phyloP scores from a whole-genome alignment of 2,113 vertebrate genomes.

The Saiga tatarica region DNA sequence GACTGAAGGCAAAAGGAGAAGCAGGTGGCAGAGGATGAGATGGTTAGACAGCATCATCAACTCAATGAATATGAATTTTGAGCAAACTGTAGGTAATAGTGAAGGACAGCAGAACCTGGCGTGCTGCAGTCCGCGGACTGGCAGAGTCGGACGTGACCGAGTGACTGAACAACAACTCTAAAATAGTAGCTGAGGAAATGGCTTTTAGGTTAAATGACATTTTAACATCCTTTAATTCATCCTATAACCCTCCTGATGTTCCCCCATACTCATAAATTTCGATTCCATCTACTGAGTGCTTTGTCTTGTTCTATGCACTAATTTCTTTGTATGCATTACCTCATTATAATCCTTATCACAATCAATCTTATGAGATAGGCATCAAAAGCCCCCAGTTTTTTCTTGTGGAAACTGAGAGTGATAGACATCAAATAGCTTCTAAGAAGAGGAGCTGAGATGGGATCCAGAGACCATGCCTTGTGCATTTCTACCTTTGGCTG shows the following conservation, averaged over 20 bases:
- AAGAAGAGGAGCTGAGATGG: not conserved
- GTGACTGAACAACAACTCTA: not conserved
- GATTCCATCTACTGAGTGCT: not conserved
- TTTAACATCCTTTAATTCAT: not conserved
- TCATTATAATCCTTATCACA: not conserved
- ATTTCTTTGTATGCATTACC: not conserved
- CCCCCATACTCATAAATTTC: not conserved
- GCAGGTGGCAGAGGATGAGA: not conserved
- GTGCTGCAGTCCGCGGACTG: not conserved
- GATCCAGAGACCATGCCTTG: not conserved
- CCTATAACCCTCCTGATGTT: not conserved
- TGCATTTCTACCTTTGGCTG: not conserved
- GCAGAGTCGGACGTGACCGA: accelerated
- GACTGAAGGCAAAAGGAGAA: not conserved
- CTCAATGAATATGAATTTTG: not conserved
- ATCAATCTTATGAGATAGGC: not conserved
- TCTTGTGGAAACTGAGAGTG: not conserved
- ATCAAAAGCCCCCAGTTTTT: not conserved
- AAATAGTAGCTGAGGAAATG: not conserved
- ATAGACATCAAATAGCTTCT: not conserved
- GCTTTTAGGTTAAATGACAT: not conserved
- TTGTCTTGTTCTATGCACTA: not conserved
- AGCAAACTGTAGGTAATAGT: not conserved
- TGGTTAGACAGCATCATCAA: not conserved
- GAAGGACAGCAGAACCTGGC: not conserved